Evolutionary conservation across 2,113 vertebrate genomes (phyloP), one percentile per base, ranked within the genome.

Genomic region (Melierax canorus): DNA sequence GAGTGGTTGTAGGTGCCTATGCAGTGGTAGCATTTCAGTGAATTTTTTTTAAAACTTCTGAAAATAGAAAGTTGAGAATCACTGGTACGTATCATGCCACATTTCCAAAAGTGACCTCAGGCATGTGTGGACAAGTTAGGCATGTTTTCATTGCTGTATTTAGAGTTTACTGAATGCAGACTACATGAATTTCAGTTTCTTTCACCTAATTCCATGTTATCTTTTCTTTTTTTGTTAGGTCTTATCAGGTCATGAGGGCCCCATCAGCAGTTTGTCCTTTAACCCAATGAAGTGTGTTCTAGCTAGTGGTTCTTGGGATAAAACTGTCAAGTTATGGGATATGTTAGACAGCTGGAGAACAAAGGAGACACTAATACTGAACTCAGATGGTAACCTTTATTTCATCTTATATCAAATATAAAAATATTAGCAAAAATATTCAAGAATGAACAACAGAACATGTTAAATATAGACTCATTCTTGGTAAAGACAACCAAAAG

Each of bases 341-440:
- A 99, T 99, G 99, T 88, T 97, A n/a, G 99, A 99, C 98, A 99
- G 99, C 98, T 99, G 99, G 99, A 98, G 99, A 90, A 99, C 99
- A 83, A 99, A 99, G 60, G 99, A 99, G 92, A 99, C 99, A 0
- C 97, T 99, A 9, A 69, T 81, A 14, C 86, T 99, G 69, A 98
- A 97, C 48, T 98, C 99, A 1, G 99, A 99, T 10, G 99, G 99
- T 99, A 97, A 98, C 69, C 19, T 26, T 64, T 45, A 10, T 86
- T 95, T 81, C 6, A 21, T 92, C 10, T 80, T 76, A 0, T 11
- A 18, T 86, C 36, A 85, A 46, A 67, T 83, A 46, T 4, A 50
- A 84, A 68, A 74, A 17, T 27, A 39, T 2, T 56, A 2, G 41
- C 2, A 29, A 30, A 93, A 85, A 7, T 72, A 34, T 32, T 63